These are phyloP conservation scores for Lagopus leucura DNA, from an alignment of 2,113 vertebrate species.

Conservation along the genomic window DNA sequence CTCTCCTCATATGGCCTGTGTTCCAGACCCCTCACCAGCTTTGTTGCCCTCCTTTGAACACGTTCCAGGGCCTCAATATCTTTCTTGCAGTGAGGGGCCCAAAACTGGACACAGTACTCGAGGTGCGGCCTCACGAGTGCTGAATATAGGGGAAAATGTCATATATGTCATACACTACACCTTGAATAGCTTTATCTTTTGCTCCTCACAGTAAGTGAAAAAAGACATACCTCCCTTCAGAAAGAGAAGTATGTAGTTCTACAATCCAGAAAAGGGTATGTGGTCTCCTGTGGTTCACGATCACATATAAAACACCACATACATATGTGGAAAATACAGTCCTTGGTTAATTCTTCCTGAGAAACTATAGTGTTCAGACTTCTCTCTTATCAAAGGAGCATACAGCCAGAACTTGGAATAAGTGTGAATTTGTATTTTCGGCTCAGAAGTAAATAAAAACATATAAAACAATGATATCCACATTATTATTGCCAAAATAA, in stretches of 20 bases:
- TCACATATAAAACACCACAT: background rate
- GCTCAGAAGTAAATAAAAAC: background rate
- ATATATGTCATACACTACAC: background rate
- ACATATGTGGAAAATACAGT: background rate
- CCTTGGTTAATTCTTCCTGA: background rate
- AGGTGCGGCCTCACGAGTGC: no score
- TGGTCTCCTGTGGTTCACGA: background rate
- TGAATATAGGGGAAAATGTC: no score
- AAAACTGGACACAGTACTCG: no score
- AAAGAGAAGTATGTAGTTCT: background rate
- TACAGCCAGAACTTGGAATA: background rate
- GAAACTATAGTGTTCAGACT: background rate
- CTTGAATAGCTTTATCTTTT: background rate
- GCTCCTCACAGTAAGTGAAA: background rate
- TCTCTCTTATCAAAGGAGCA: background rate
- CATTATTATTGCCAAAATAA: background rate
- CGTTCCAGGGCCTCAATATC: no score
- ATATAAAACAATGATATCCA: background rate
- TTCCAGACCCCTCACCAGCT: no score
- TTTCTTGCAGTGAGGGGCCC: no score
- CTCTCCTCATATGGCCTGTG: no score
- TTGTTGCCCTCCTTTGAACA: no score
- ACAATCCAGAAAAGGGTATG: accelerated
- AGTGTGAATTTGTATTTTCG: background rate
- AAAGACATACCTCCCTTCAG: background rate